A percentile compares a stretch with the other conserved stretches of the same genome.
These are phyloP conservation scores for Perodicticus potto DNA, from an alignment of 2,797 vertebrate species.

Conservation along the genomic window DNA sequence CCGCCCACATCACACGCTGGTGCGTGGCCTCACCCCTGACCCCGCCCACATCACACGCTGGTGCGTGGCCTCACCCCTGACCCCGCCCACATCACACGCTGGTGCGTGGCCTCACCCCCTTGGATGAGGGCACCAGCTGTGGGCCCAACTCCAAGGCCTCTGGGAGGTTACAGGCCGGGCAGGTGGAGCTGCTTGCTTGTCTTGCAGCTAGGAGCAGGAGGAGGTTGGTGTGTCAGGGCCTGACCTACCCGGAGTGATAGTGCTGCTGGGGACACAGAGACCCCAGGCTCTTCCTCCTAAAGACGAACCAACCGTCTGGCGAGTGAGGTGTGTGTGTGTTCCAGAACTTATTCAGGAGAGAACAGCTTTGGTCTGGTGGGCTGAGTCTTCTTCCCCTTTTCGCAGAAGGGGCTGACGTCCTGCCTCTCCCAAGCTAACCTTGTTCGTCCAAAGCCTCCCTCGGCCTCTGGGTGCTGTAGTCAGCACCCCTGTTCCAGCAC, in stretches of 20 bases:
- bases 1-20: no score
- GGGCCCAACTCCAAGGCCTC: fast-evolving
- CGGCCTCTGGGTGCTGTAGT: neutral
- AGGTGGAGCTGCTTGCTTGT: neutral
- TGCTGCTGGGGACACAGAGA: neutral
- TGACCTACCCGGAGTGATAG: fast-evolving
- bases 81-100: neutral
- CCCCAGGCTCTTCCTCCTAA: neutral
- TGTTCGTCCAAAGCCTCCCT: neutral
- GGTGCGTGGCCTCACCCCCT: neutral
- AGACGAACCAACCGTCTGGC: neutral
- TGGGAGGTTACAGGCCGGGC: fast-evolving
- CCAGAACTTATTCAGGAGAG: neutral
- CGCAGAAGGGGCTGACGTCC: neutral
- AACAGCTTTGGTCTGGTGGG: neutral
- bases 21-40: no score
- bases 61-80: no score
- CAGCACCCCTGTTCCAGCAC: no score
- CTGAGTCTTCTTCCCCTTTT: neutral
- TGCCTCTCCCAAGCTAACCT: neutral
- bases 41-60: no score
- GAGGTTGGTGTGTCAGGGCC: neutral
- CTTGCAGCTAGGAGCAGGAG: fast-evolving
- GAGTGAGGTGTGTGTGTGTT: neutral
- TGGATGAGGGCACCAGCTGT: neutral